Percentiles rank a stretch among this genome's conserved stretches.
phyloP scores from a whole-genome alignment of 2,888 invertebrate genomes.

The Pollenia labialis region DNA sequence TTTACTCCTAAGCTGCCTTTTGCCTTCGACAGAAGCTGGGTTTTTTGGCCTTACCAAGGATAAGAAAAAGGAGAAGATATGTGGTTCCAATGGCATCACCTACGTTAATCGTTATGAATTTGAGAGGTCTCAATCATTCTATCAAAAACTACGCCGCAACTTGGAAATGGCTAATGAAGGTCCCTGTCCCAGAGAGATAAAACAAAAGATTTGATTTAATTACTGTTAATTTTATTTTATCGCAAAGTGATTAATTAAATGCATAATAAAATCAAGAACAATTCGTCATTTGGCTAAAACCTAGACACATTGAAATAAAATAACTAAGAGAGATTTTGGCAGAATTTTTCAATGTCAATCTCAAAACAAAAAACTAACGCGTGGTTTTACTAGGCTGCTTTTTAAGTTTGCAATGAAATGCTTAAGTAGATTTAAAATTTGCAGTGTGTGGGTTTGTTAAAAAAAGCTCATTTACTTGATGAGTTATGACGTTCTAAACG shows the following conservation, averaged over 20 bases:
- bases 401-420: too few relatives aligned
- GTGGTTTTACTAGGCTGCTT: too few relatives aligned
- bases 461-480: too few relatives aligned
- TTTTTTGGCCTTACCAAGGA: slow-evolving; percentile 82
- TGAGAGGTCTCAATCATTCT: slow-evolving; percentile 88
- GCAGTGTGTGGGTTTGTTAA: too few relatives aligned
- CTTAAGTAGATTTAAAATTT: too few relatives aligned
- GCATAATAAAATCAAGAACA: background rate
- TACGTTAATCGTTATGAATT: slow-evolving; percentile 98
- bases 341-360: too few relatives aligned
- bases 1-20: slow-evolving; percentile 17
- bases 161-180: slow-evolving; percentile 77
- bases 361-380: too few relatives aligned
- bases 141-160: slow-evolving; percentile 77
- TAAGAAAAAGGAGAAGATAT: slow-evolving; percentile 91
- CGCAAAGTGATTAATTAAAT: background rate
- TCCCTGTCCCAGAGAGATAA: slow-evolving; percentile 72
- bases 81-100: slow-evolving; percentile 95
- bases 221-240: background rate
- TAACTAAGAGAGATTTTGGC: too few relatives aligned
- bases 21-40: slow-evolving; percentile 87
- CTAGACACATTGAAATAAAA: too few relatives aligned
- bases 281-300: too few relatives aligned
- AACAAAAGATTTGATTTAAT: background rate
- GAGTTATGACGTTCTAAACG: too few relatives aligned